Conservation (phyloP, 92 coral and sea anemone species). For the Siderastrea radians region DNA sequence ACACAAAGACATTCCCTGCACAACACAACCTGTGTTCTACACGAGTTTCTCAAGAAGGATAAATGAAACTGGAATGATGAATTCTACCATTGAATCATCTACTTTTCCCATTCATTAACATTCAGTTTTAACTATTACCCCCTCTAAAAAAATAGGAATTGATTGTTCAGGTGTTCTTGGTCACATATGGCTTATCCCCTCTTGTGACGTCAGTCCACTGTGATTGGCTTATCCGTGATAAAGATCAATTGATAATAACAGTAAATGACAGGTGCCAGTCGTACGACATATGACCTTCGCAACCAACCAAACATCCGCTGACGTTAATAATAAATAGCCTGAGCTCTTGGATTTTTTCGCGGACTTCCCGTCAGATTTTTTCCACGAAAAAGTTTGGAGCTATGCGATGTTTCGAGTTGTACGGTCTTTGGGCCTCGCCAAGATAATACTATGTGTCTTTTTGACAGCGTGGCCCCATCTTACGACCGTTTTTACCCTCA, state of each 20-base stretch:
- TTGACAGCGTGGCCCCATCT: slow-evolving; percentile 51
- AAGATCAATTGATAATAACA: slow-evolving; percentile 81
- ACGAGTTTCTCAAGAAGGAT: background rate
- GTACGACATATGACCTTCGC: slow-evolving; percentile 81
- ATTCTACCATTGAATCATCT: background rate
- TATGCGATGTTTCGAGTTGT: slow-evolving; percentile 94
- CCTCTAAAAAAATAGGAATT: background rate
- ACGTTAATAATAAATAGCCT: slow-evolving; percentile 82
- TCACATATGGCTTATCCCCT: slow-evolving; percentile 28
- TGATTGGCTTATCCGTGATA: slow-evolving; percentile 76
- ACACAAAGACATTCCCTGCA: background rate
- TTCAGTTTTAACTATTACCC: background rate
- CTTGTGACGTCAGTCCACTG: slow-evolving; percentile 67
- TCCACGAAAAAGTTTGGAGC: slow-evolving; percentile 82
- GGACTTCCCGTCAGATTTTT: slow-evolving; percentile 53
- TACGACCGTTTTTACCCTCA: slow-evolving; percentile 24
- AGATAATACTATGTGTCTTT: slow-evolving; percentile 56
- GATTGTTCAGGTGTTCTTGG: slow-evolving; percentile 18
- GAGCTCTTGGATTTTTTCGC: slow-evolving; percentile 77
- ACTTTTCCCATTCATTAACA: background rate
- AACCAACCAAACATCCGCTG: slow-evolving; percentile 79
- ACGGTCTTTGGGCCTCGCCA: slow-evolving; percentile 87
- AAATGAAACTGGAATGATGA: no score
- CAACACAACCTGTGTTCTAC: background rate
- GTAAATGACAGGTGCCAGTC: slow-evolving; percentile 85